Evolutionary conservation across 2,113 vertebrate species (phyloP), one percentile per base, ranked within the genome.

Genomic region (Phaetusa simplex): DNA sequence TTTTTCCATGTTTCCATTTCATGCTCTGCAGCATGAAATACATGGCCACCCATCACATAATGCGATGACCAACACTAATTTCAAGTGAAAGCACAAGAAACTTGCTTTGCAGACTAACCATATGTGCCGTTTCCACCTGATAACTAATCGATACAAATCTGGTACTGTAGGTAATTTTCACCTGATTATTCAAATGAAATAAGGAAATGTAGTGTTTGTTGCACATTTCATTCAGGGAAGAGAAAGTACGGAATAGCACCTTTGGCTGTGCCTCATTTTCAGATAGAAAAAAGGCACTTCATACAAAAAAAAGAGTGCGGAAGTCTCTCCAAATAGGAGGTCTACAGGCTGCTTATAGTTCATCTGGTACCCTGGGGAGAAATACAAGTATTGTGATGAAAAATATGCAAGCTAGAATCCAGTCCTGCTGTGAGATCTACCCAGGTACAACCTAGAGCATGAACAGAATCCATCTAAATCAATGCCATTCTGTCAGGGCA

Each of bases 141-240:
- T 95, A 94, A 88, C 71, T 95, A 85, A 96, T 95, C 78, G 96
- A 53, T 84, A 65, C 16, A 72, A 34, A 69, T 97, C 45, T 86
- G 21, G 47, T 91, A 67, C 36, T 64, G 21, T 80, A 90, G 86
- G 40, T 55, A 53, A 82, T 82, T 95, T 91, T 96, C 20, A 95
- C 66, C 59, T 88, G 62, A 67, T 96, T 94, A 83, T 95, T 97
- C 85, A 96, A 94, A 95, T 81, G 45, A 95, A 98, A 70, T 70
- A 80, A 82, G 10, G 3, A 86, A 90, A 67, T 24, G 5, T 16
- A 65, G 5, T 6, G 0, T 49, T 12, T 19, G 29, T 65, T 95
- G 36, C 36, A 40, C 7, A 7, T 82, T 82, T 82, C 8, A 45
- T 73, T 82, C 53, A 10, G 12, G 49, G 36, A 77, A 86, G 19